Base-by-base conservation (phyloP, 2,888 invertebrate species). In the Ennomos quercinarius region DNA sequence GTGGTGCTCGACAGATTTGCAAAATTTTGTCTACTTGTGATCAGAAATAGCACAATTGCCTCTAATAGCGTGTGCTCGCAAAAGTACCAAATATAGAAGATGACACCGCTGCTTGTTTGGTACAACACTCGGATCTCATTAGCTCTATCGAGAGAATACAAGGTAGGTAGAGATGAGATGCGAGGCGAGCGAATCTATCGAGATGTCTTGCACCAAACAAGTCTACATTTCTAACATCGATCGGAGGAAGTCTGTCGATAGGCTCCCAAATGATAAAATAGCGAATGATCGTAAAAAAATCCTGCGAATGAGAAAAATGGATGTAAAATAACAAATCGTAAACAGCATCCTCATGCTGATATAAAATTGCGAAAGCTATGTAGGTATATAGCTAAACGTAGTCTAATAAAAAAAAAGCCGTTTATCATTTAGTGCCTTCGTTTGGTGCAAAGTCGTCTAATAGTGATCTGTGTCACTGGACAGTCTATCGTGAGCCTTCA, bases 181-280 rank as follows among this genome's bases (percentile, higher is more conserved):
- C 54, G 55, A 65, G 57, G 70, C 51, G 61, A 56, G 53, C 44
- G 56, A 12, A 55, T 52, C 56, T 61, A 37, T 49, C 51, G 61
- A 45, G 57, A 53, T 57, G 73, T 70, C 71, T 70, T 73, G 80
- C 83, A 68, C 83, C 83, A 75, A 77, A 70, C 87, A 72, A 79
- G 77, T 51, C 70, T 71, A 73, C 77, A 64, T 73, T 68, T 78
- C 87, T 88, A 89, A 89, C 91, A 89, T 85, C 84, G 84, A 91
- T 81, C 76, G 47, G 27, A 86, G 80, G 81, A 85, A 82, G 76
- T 84, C 80, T 70, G 78, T 82, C 78, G 74, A 72, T 70, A 84
- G 90, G 91, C 91, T 86, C 86, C 89, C 85, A 91, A 91, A 91
- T 90, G 91, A 91, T 91, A 91, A 90, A 89, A 76, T 86, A 86